Evolutionary conservation across 2,888 invertebrate genomes (phyloP).

Genomic region (Lycaena phlaeas): DNA sequence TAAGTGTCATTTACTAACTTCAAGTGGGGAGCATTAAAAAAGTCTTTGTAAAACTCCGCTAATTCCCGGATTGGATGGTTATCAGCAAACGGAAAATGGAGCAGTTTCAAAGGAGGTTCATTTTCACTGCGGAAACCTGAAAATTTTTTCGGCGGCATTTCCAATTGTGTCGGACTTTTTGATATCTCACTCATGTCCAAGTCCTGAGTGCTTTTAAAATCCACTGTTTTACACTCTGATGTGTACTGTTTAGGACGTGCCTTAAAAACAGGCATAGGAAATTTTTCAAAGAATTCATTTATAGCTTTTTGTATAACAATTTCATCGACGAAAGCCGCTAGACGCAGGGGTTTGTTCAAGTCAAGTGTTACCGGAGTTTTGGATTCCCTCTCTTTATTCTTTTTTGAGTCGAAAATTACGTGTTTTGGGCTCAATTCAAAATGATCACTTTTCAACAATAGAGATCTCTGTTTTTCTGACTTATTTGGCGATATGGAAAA

Average conservation of each 20-base stretch:
- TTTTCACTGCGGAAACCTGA: conserved; percentile 56
- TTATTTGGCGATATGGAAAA: conserved; percentile 92
- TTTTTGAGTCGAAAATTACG: conserved; percentile 70
- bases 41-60: conserved; percentile 85
- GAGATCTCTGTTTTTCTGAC: conserved; percentile 76
- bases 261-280: conserved; percentile 46
- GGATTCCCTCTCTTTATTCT: conserved; percentile 67
- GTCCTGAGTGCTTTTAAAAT: conserved; percentile 52
- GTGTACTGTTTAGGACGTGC: conserved; percentile 50
- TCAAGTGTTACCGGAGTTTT: conserved; percentile 61
- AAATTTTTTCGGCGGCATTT: conserved; percentile 58
- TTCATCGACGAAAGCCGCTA: conserved; percentile 83
- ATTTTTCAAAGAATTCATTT: conserved; percentile 47
- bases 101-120: conserved; percentile 78
- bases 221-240: conserved; percentile 25
- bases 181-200: conserved; percentile 36
- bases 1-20: conserved; percentile 39
- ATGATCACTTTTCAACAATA: conserved; percentile 94
- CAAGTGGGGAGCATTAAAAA: conserved; percentile 78
- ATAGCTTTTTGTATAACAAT: conserved; percentile 39
- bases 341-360: conserved; percentile 80
- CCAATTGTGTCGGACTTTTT: conserved; percentile 52
- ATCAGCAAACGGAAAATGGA: conserved; percentile 86
- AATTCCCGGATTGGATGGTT: conserved; percentile 81
- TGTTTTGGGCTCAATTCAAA: conserved; percentile 85